phyloP scores from a whole-genome alignment of 2,888 invertebrate genomes.

The Drosophila algonquin region DNA sequence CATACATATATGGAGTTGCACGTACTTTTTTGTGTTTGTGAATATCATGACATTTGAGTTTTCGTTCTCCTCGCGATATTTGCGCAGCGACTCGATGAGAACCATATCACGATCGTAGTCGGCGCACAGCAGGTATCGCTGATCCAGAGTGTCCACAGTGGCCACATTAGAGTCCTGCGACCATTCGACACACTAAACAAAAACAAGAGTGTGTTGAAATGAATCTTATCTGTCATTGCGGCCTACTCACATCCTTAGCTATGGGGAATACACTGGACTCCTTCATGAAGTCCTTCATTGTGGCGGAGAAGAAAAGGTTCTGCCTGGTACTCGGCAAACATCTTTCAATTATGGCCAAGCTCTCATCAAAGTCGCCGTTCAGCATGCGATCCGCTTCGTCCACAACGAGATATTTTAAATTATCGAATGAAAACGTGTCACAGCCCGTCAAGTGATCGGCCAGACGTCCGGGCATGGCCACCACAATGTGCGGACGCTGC shows the following conservation, averaged over 20 bases:
- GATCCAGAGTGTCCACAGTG: constrained; percentile 95
- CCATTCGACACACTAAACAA: constrained; percentile 85
- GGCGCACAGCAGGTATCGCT: constrained; percentile 95
- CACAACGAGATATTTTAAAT: constrained; percentile 93
- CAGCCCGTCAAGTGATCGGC: constrained; percentile 96
- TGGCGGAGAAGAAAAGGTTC: constrained; percentile 96
- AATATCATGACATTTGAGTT: constrained; percentile 96
- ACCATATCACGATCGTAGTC: constrained; percentile 96
- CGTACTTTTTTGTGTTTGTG: constrained; percentile 97
- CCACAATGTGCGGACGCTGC: constrained; percentile 95
- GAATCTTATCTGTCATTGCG: rapidly evolving
- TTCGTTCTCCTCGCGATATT: constrained; percentile 89
- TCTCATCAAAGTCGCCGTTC: constrained; percentile 92
- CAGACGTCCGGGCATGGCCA: constrained; percentile 97
- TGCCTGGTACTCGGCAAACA: constrained; percentile 91
- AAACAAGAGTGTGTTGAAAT: background rate
- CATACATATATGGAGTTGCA: constrained; percentile 9
- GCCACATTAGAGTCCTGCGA: constrained; percentile 90
- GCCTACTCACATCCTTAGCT: constrained; percentile 86
- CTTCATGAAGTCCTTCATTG: constrained; percentile 93
- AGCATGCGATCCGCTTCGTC: constrained; percentile 96
- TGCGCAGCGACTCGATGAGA: constrained; percentile 91
- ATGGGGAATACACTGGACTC: constrained; percentile 87
- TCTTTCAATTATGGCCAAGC: constrained; percentile 91
- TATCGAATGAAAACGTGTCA: constrained; percentile 91